Base-by-base conservation (phyloP, 2,888 invertebrate genomes). In the Amblyjoppa proteus region DNA sequence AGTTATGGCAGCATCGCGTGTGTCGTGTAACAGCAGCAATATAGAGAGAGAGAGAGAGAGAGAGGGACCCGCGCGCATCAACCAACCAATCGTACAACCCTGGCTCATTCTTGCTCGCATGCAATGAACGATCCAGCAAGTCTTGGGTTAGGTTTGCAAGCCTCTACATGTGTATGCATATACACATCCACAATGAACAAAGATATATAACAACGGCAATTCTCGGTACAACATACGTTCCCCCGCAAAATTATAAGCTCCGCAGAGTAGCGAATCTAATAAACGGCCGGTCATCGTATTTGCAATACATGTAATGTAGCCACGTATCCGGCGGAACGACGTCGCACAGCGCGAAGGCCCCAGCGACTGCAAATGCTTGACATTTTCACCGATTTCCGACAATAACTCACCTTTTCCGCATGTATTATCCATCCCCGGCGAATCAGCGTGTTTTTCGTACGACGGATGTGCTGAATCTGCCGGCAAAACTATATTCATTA, bases 261-360 rank as follows among this genome's bases (percentile, higher is more conserved):
- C 82, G 85, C 81, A 85, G 86, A 90, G 89, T 91, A 90, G 93
- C 92, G 93, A 90, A 93, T 93, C 93, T 93, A 93, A 93, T 92
- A 92, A 92, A 92, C 89, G 89, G 80, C 87, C 89, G 88, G 86
- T 83, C 87, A 88, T 88, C 86, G 85, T 87, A 87, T 88, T 90
- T 90, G 87, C 91, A 91, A 93, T 93, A 89, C 90, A 90, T 91
- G 92, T 92, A 90, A 92, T 92, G 89, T 86, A 85, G 79, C 83
- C 87, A 89, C 89, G 90, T 93, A 92, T 93, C 93, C 93, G 93
- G 90, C 90, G 92, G 92, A 93, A 93, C 92, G 89, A 82, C 73
- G 81, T 71, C 71, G 61, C 78, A 64, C n/a, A 7, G 13, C 38
- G 20, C 38, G 25, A 34, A 71, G 38, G 61, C 51, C 49, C 70